Evolutionary conservation across 2,888 invertebrate genomes (phyloP).

Genomic region (Drosophila colorata): DNA sequence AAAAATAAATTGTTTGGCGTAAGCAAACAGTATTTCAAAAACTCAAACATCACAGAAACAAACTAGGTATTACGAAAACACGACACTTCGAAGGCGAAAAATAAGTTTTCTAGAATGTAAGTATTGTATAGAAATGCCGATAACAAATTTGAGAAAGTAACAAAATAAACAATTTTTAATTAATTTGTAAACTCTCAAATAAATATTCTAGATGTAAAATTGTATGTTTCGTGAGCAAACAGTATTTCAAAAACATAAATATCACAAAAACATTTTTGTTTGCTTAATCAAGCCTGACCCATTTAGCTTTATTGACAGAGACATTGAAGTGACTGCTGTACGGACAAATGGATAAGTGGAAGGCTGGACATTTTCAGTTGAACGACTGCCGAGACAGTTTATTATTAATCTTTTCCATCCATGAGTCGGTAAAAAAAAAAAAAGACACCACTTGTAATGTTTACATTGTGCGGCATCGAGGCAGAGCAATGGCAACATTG

Average conservation of each 20-base stretch:
- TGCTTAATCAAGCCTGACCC: slow-evolving; percentile 49
- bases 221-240: neutral
- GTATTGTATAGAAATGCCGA: neutral
- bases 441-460: slow-evolving; percentile 8
- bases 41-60: too few species aligned
- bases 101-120: neutral
- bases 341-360: slow-evolving; percentile 27
- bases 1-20: too few species aligned
- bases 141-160: neutral
- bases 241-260: slow-evolving; percentile 8
- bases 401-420: slow-evolving; percentile 46
- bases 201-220: neutral
- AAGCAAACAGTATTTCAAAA: too few species aligned
- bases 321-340: slow-evolving; percentile 47
- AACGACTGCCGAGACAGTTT: slow-evolving; percentile 14
- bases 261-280: slow-evolving; percentile 28
- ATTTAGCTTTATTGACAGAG: slow-evolving; percentile 53
- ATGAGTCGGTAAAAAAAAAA: slow-evolving; percentile 12
- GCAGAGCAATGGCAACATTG: slow-evolving; percentile 42
- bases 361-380: slow-evolving; percentile 18
- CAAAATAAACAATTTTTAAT: too few species aligned
- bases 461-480: slow-evolving; percentile 17
- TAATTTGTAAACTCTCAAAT: neutral
- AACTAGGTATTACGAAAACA: too few species aligned
- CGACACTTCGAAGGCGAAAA: too few species aligned